These are phyloP conservation scores for Labeo rohita DNA, from an alignment of 2,113 vertebrate species.

Conservation along the genomic window DNA sequence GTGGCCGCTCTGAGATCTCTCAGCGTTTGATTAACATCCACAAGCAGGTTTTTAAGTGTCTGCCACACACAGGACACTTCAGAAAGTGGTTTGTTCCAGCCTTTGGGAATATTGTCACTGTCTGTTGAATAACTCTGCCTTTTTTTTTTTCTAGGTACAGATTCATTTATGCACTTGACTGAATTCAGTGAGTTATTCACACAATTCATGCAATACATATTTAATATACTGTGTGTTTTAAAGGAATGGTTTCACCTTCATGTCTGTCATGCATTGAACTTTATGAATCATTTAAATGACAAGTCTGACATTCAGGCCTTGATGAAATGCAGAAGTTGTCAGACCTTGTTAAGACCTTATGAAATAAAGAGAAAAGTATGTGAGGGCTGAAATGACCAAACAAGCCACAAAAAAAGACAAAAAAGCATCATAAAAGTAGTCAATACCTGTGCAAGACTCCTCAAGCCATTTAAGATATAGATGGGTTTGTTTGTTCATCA, in stretches of 20 bases:
- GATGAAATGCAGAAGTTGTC: no score
- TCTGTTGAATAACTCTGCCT: conserved; percentile 7
- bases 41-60: conserved; percentile 8
- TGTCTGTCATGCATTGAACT: background rate
- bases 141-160: background rate
- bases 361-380: no score
- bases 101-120: conserved; percentile 1
- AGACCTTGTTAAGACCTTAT: no score
- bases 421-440: background rate
- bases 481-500: no score
- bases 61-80: background rate
- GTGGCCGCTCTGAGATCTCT: conserved; percentile 22
- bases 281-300: no score
- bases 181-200: background rate
- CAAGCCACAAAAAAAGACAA: no score
- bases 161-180: background rate
- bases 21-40: conserved; percentile 25
- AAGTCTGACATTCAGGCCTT: no score
- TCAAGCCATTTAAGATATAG: no score
- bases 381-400: no score
- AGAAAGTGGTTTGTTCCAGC: background rate
- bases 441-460: background rate
- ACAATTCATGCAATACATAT: background rate
- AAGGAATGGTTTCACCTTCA: background rate
- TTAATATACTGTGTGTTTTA: background rate